Base-by-base conservation (phyloP, 2,113 vertebrate species). In the Aleadryas rufinucha region DNA sequence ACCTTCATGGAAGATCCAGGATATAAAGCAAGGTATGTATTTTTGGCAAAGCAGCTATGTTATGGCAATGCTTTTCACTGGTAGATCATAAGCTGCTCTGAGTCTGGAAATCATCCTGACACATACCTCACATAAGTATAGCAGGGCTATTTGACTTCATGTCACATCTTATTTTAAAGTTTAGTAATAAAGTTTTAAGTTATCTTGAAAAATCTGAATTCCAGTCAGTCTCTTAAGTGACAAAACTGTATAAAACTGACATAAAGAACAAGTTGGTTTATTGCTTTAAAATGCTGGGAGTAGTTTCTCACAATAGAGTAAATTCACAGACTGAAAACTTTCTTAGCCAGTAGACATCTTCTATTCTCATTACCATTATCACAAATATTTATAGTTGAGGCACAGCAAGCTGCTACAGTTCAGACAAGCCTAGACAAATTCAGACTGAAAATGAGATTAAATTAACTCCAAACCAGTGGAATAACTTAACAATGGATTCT, bases 331-430 rank as follows among this genome's bases (percentile, higher is more conserved):
- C 5, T 54, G 50, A 81, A 70, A 74, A 87, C 78, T 69, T 92
- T 93, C 64, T 70, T 81, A 90, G 68, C 31, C 59, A 90, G 52
- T 59, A 56, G 26, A 52, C 41, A 71, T 84, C 59, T 83, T 83
- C 68, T 74, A 54, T 66, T 92, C 52, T 44, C 56, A 72, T 9
- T 92, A 81, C 30, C 19, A 78, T 60, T 74, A 88, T 14, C 54
- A 56, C 79, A 95, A 90, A 92, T 96, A 95, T 89, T 94, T 93
- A 47, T 75, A 93, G 71, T 20, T 90, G 72, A 94, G 52, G 41
- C 44, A 88, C 22, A 86, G 77, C 63, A 88, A 86, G 49, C 60
- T 82, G 39, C 60, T 60, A 53, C 41, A 88, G 85, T 52, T 92
- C 35, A 78, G 82, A 68, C 35, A 77, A 95, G 68, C 47, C 64